Base-by-base conservation (phyloP, 2,113 vertebrate species). In the Raja brachyura region DNA sequence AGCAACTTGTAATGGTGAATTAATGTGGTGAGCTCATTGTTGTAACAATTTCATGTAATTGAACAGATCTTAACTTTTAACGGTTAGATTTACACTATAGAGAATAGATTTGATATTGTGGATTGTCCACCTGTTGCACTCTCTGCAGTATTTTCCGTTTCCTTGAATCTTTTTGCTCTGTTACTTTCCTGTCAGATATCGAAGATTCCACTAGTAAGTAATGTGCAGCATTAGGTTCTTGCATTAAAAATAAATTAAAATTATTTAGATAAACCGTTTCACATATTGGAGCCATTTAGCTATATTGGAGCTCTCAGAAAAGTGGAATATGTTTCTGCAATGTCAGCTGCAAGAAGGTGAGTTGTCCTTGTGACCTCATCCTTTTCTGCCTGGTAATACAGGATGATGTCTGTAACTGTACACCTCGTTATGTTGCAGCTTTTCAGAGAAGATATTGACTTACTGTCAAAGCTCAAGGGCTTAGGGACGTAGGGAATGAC, bases 351-450 rank as follows among this genome's bases (percentile, higher is more conserved):
- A 86, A 86, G 83, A 86, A 61, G 59, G 31, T 63, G 28, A 61
- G 56, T n/a, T 86, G n/a, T 4, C 56, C 25, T 31, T 86, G 83
- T 63, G 4, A 14, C 63, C 56, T 86, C 11, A 86, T 86, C 56
- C 83, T 86, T 63, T 86, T 59, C 83, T 86, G 83, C 56, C 59
- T 86, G 59, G 56, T 86, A 28, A 63, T 63, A 61, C 56, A 86
- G 59, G 56, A 61, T 63, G 83, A n/a, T 63, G 28, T 59, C 20
- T 63, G 13, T 6, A 63, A 86, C 56, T 63, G 61, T 86, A 59
- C 59, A 31, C 81, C 81, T 61, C 56, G 63, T 86, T 86, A n/a
- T 86, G 56, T 86, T 86, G n/a, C 25, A 86, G 59, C 83, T 86
- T 86, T 16, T 63, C 13, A 25, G 56, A 61, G 56, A 31, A 1